Percentiles rank a stretch among this genome's conserved stretches.
Conservation (phyloP, 2,113 vertebrate genomes). For the Aix galericulata region DNA sequence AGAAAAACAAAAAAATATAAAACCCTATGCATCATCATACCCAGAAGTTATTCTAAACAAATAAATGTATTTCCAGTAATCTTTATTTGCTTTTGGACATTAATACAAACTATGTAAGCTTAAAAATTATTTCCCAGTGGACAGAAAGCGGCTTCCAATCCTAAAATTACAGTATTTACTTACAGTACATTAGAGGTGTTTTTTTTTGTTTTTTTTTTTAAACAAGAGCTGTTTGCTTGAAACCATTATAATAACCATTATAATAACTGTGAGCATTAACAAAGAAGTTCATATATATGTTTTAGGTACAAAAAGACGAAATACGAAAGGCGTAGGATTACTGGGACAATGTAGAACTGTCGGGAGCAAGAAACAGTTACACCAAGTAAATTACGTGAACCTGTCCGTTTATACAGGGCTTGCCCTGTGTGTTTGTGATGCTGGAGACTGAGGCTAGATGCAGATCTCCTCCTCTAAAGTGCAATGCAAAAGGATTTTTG, state of each 20-base stretch:
- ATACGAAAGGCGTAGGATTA: background rate
- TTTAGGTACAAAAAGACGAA: constrained; percentile 57
- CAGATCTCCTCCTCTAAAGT: constrained; percentile 73
- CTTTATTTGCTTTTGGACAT: constrained; percentile 72
- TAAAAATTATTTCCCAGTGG: constrained; percentile 61
- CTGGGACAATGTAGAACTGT: background rate
- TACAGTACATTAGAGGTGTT: constrained; percentile 5
- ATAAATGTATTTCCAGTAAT: constrained; percentile 62
- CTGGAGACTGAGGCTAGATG: constrained; percentile 21
- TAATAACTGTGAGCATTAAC: constrained; percentile 61
- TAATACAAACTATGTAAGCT: constrained; percentile 71
- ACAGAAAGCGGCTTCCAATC: constrained; percentile 61
- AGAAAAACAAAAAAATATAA: background rate
- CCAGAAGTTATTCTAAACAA: background rate
- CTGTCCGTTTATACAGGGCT: constrained; percentile 1
- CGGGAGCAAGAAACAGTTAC: constrained; percentile 43
- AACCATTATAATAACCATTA: constrained; percentile 43
- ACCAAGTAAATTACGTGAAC: background rate
- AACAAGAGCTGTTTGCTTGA: constrained; percentile 55
- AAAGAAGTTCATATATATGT: constrained; percentile 26
- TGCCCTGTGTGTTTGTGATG: constrained; percentile 62
- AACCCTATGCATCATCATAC: background rate
- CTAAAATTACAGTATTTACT: constrained; percentile 54
- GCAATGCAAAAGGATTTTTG: constrained; percentile 86
- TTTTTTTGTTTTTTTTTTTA: background rate